Base-by-base conservation (phyloP, 1,140 invertebrate genomes). In the Drosophila mojavensis region DNA sequence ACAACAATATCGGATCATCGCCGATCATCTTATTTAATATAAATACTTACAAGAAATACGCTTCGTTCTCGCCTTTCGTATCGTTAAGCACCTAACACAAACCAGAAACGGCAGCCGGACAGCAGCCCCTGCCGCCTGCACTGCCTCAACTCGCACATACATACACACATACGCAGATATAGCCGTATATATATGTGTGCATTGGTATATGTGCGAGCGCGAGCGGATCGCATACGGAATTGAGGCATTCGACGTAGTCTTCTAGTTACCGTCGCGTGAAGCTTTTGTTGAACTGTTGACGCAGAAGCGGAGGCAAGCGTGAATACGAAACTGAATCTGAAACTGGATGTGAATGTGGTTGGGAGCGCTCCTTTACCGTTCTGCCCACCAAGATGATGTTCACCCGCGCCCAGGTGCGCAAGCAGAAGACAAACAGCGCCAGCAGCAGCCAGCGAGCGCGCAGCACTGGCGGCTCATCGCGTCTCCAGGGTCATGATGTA, bases 381-480 rank as follows among this genome's bases (percentile, higher is more conserved):
- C 43, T 39, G 36, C 43, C 43, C 43, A 45, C 58, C 68, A 78
- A 91, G 70, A 91, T 91, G 91, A 91, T 91, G 91, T 91, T 91
- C 75, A 91, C 91, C 72, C 90, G 91, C 71, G 75, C 91, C 78
- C 91, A 91, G 63, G 84, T 91, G 81, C 91, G 91, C 73, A 91
- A 91, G 62, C 90, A 88, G 55, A 91, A 91, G 78, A 55, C 81
- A 45, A 90, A 33, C 75, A 90, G 73, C 51, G 68, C 81, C 30
- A 74, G 59, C 67, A 79, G 65, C 76, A 89, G 77, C 50, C 85
- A 89, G 56, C 55, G 84, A n/a, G 73, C 84, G 9, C 78, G 84
- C 15, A 88, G 83, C 53, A 77, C 83, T 10, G 80, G 74, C n/a
- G 73, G 60, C 48, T 84, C 75, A n/a, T 63, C 81, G 2, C 43